These are phyloP conservation scores for Philotrypesis tridentata DNA, from an alignment of 1,140 invertebrate species.

Conservation along the genomic window DNA sequence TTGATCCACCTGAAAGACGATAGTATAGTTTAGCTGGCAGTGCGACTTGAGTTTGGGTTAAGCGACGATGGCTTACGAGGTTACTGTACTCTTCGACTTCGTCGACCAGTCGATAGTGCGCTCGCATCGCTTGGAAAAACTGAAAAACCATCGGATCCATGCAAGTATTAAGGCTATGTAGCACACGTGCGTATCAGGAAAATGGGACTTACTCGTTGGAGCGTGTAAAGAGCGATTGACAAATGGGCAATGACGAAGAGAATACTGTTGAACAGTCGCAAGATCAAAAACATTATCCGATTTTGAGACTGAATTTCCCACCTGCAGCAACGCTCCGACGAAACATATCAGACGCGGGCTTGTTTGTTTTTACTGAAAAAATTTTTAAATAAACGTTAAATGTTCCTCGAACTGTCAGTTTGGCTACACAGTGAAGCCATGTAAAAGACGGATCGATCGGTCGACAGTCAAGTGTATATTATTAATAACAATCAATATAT, in stretches of 20 bases:
- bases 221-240: conserved; percentile 56
- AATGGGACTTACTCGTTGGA: conserved; percentile 58
- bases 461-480: conserved; percentile 33
- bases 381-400: too few species aligned
- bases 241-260: conserved; percentile 58
- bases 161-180: not conserved
- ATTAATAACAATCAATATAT: not conserved
- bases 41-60: too few species aligned
- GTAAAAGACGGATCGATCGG: not conserved
- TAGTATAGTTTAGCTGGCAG: too few species aligned
- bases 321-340: conserved; percentile 14
- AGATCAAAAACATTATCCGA: conserved; percentile 55
- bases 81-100: conserved; percentile 59
- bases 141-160: conserved; percentile 42
- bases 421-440: not conserved
- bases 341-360: conserved; percentile 37
- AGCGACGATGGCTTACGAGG: too few species aligned
- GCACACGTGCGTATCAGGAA: not conserved
- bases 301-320: not conserved
- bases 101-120: conserved; percentile 58
- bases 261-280: conserved; percentile 58
- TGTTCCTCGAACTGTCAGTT: conserved; percentile 35
- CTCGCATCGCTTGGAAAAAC: conserved; percentile 60
- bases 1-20: conserved; percentile 58
- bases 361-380: conserved; percentile 32